Conservation (phyloP, 2,888 invertebrate genomes). For the Nemapogon koenigi region DNA sequence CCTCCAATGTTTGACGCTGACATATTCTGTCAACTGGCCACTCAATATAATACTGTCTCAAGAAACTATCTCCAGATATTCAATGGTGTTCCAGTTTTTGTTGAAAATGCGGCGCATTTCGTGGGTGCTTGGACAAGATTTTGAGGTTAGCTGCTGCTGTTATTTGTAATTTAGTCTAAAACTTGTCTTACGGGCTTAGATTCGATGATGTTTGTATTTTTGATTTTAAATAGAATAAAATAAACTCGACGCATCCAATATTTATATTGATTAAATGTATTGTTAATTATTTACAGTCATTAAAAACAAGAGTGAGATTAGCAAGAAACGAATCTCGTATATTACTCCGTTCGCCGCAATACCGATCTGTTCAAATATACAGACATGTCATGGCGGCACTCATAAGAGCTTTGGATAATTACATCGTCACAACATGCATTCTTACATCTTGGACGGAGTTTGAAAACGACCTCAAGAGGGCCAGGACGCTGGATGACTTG, state of each 20-base stretch:
- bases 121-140: conserved; percentile 76
- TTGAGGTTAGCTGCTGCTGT: conserved; percentile 65
- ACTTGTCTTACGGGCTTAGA: no score
- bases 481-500: conserved; percentile 73
- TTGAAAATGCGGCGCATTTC: conserved; percentile 78
- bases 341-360: conserved; percentile 69
- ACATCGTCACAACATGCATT: conserved; percentile 78
- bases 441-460: conserved; percentile 78
- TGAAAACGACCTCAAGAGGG: conserved; percentile 69
- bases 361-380: conserved; percentile 73
- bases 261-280: no score
- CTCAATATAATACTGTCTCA: conserved; percentile 77
- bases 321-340: conserved; percentile 43
- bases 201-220: no score
- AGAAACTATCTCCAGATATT: conserved; percentile 73
- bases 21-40: conserved; percentile 79
- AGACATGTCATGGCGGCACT: conserved; percentile 80
- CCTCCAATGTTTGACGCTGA: conserved; percentile 71
- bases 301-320: conserved; percentile 67
- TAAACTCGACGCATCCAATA: neutral
- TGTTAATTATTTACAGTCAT: conserved; percentile 52
- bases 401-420: conserved; percentile 76
- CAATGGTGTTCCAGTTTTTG: conserved; percentile 77
- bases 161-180: no score
- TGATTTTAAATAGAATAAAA: neutral